A percentile compares a stretch with the other conserved stretches of the same genome.
These are phyloP conservation scores for Mixornis gularis DNA, from an alignment of 2,113 vertebrate genomes.

Conservation along the genomic window DNA sequence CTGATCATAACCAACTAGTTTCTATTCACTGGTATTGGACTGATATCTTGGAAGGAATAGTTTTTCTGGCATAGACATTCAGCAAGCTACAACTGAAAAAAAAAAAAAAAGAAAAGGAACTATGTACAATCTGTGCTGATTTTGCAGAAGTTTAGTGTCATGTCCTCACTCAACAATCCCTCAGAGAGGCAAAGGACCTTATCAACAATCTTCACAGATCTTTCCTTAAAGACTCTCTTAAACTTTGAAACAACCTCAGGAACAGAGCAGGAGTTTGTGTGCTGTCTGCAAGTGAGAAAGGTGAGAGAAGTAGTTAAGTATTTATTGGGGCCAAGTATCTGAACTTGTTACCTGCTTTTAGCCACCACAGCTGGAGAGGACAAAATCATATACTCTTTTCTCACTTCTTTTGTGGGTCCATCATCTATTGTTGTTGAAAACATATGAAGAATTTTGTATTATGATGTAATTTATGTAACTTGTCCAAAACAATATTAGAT, in stretches of 20 bases:
- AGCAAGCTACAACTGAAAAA: neutral
- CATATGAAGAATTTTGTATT: conserved; percentile 61
- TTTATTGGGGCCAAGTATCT: neutral
- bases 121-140: accelerated
- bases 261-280: neutral
- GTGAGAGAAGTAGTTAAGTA: neutral
- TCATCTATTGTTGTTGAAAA: conserved; percentile 53
- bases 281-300: neutral
- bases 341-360: neutral
- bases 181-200: neutral
- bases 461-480: conserved; percentile 77
- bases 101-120: neutral
- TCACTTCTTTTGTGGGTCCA: neutral
- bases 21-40: neutral
- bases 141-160: neutral
- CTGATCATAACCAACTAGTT: neutral
- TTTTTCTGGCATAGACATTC: neutral
- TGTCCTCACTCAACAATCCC: neutral
- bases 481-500: conserved; percentile 81
- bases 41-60: neutral
- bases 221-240: neutral
- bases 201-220: neutral
- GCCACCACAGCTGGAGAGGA: neutral
- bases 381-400: neutral
- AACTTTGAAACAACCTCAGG: neutral